Conservation (phyloP, 2,113 vertebrate species). For the Tylochromis polylepis region DNA sequence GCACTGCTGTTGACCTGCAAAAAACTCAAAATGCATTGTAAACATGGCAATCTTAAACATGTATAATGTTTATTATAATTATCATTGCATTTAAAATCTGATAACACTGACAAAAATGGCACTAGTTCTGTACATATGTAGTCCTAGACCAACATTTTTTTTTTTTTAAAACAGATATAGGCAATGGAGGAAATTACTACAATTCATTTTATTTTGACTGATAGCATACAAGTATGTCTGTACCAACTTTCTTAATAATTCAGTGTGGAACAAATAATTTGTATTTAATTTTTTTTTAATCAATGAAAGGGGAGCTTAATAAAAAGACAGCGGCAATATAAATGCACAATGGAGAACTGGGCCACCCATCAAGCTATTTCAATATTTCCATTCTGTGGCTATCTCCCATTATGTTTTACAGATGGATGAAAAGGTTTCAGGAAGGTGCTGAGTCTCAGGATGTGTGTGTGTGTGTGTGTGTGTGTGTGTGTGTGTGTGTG, state of each 20-base stretch:
- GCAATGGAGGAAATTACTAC: neutral
- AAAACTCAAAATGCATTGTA: neutral
- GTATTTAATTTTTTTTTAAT: neutral
- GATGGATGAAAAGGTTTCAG: neutral
- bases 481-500: neutral
- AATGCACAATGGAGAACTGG: neutral
- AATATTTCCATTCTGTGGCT: neutral
- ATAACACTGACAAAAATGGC: neutral
- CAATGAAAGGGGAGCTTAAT: neutral
- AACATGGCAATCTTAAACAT: neutral
- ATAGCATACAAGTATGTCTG: neutral
- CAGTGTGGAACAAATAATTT: neutral
- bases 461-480: accelerated
- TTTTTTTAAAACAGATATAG: neutral
- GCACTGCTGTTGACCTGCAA: neutral
- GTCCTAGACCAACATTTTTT: neutral
- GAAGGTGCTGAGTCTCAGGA: neutral
- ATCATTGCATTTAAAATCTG: neutral
- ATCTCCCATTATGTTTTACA: neutral
- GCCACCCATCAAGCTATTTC: neutral
- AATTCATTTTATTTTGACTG: neutral
- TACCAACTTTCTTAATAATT: neutral
- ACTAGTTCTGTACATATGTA: neutral
- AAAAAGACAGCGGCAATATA: neutral
- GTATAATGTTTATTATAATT: accelerated